Conservation (phyloP, 2,113 vertebrate genomes). For the Prionailurus bengalensis region DNA sequence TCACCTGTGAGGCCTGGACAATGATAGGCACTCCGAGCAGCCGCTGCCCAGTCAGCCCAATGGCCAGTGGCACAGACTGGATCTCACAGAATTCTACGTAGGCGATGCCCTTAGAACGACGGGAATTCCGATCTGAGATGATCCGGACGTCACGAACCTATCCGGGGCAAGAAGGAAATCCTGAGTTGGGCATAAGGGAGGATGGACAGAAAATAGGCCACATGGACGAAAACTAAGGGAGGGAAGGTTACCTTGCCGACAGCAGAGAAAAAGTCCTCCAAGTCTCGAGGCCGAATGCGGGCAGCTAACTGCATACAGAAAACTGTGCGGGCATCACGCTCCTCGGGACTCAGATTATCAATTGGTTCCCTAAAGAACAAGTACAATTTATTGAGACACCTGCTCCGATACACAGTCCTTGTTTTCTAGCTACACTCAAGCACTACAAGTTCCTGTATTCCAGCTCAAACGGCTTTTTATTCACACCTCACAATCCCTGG, state of each 20-base stretch:
- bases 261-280: slow-evolving; percentile 86
- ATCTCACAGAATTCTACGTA: slow-evolving; percentile 87
- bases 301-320: slow-evolving; percentile 87
- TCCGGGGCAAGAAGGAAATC: neutral
- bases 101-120: slow-evolving; percentile 85
- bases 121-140: slow-evolving; percentile 86
- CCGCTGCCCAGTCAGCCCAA: slow-evolving; percentile 84
- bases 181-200: neutral
- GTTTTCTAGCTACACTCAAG: neutral
- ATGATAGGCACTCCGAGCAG: slow-evolving; percentile 85
- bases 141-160: slow-evolving; percentile 87
- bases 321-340: slow-evolving; percentile 83
- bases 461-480: neutral
- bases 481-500: neutral
- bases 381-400: neutral
- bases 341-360: slow-evolving; percentile 82
- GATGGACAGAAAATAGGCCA: neutral
- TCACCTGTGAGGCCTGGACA: slow-evolving; percentile 86
- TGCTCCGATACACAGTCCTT: neutral
- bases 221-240: neutral
- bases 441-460: neutral
- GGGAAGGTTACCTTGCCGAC: slow-evolving; percentile 81
- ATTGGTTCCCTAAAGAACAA: slow-evolving; percentile 73
- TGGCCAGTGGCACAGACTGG: slow-evolving; percentile 84
- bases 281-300: slow-evolving; percentile 82